These are phyloP conservation scores for Typhlomys cinereus DNA, from an alignment of 2,113 vertebrate genomes.

Conservation along the genomic window DNA sequence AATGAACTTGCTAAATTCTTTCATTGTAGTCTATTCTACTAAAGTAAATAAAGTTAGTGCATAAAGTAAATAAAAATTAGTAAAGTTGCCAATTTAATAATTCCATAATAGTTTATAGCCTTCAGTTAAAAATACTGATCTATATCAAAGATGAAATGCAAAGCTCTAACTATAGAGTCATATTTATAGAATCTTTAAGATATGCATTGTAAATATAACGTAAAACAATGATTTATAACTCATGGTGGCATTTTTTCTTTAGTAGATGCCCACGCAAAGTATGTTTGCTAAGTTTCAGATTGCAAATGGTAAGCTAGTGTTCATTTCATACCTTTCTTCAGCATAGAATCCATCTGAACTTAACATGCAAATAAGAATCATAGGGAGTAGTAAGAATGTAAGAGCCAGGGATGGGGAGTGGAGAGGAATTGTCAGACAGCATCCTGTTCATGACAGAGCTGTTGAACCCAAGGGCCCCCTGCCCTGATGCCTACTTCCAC, in stretches of 20 bases:
- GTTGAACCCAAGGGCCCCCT: too few relatives aligned
- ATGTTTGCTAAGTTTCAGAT: neutral
- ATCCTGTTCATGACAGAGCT: too few relatives aligned
- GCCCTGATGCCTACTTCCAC: too few relatives aligned
- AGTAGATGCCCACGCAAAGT: neutral
- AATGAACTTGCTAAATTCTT: neutral
- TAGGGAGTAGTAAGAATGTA: too few relatives aligned
- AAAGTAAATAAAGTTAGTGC: too few relatives aligned
- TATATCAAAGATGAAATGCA: neutral
- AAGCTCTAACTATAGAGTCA: neutral
- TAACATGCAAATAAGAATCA: too few relatives aligned
- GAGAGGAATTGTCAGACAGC: too few relatives aligned
- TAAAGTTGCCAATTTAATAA: neutral
- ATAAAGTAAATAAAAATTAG: too few relatives aligned
- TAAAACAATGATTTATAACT: neutral
- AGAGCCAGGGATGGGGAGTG: too few relatives aligned
- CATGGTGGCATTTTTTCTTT: neutral
- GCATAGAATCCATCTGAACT: neutral
- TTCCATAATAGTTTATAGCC: neutral
- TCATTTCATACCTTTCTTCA: neutral
- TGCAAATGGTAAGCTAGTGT: neutral
- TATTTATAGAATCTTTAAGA: neutral
- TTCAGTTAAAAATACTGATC: neutral
- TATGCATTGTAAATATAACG: neutral
- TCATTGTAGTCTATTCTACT: neutral